These are phyloP conservation scores for Oscheius sp. DNA, from an alignment of 2,888 invertebrate species.

Conservation along the genomic window DNA sequence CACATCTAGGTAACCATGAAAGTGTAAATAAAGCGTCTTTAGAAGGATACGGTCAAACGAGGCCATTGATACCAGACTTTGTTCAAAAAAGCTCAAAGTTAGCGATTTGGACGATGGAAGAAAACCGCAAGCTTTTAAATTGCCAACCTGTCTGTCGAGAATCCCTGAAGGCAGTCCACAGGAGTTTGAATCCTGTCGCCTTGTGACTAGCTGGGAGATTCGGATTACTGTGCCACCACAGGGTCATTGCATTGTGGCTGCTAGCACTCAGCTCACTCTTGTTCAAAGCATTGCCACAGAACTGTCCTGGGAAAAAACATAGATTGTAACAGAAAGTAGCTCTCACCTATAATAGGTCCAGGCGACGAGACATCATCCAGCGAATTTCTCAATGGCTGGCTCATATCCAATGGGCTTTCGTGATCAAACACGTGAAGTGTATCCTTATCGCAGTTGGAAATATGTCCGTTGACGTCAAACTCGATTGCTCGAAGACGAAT, in stretches of 20 bases:
- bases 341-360: constrained; percentile 58
- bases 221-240: constrained; percentile 62
- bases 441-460: constrained; percentile 52
- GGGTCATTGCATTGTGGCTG: constrained; percentile 58
- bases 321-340: neutral
- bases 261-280: constrained; percentile 48
- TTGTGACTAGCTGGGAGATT: constrained; percentile 36
- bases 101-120: too few relatives aligned
- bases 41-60: too few relatives aligned
- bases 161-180: constrained; percentile 53
- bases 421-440: constrained; percentile 61
- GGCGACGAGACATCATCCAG: constrained; percentile 57
- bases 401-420: constrained; percentile 53
- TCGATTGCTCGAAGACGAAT: constrained; percentile 52
- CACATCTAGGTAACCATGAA: too few relatives aligned
- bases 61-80: too few relatives aligned
- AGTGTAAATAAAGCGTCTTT: too few relatives aligned
- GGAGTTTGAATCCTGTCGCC: constrained; percentile 57
- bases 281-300: constrained; percentile 54
- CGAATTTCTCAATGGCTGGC: constrained; percentile 38
- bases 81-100: too few relatives aligned
- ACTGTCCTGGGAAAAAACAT: constrained; percentile 48
- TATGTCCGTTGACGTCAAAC: constrained; percentile 53
- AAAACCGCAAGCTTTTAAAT: constrained; percentile 19
- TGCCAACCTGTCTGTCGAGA: constrained; percentile 36